A percentile compares a stretch with the other conserved stretches of the same genome.
These are phyloP conservation scores for Gorsachius goisagi DNA, from an alignment of 2,113 vertebrate species.

Conservation along the genomic window DNA sequence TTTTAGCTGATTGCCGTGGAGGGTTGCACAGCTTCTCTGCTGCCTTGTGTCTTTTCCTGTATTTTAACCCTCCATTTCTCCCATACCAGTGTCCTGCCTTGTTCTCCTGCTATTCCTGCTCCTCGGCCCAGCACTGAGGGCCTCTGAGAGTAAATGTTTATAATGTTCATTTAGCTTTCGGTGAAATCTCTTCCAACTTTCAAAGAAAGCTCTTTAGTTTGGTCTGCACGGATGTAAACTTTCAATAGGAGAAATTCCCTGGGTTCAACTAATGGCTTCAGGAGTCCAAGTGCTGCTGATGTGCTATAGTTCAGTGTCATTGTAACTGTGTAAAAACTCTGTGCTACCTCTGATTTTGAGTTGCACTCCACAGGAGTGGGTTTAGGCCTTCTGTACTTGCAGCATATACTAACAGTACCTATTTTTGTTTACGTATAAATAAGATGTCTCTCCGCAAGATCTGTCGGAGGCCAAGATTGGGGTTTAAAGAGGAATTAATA, in stretches of 20 bases:
- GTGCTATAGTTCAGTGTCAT: neutral
- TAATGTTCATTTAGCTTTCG: neutral
- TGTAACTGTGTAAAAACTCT: neutral
- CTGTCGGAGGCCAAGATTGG: constrained; percentile 15
- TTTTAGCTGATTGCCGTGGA: neutral
- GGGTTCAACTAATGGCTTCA: constrained; percentile 1
- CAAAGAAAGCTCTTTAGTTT: constrained; percentile 37
- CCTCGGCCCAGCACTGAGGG: neutral
- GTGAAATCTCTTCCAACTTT: constrained; percentile 29
- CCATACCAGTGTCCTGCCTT: neutral
- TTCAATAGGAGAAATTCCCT: neutral
- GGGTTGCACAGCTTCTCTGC: neutral
- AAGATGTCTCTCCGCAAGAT: neutral
- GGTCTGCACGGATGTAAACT: constrained; percentile 2
- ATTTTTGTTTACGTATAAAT: constrained; percentile 17
- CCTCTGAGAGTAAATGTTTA: constrained; percentile 34
- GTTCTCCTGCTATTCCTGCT: neutral
- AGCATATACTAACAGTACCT: neutral
- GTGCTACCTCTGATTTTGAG: neutral
- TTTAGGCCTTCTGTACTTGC: neutral
- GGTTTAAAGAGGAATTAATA: constrained; percentile 16
- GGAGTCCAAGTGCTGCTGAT: neutral
- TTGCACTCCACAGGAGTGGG: neutral
- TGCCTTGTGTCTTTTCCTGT: neutral
- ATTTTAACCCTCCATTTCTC: neutral